phyloP scores from a whole-genome alignment of 1,140 invertebrate species.

The Antheraea pernyi region DNA sequence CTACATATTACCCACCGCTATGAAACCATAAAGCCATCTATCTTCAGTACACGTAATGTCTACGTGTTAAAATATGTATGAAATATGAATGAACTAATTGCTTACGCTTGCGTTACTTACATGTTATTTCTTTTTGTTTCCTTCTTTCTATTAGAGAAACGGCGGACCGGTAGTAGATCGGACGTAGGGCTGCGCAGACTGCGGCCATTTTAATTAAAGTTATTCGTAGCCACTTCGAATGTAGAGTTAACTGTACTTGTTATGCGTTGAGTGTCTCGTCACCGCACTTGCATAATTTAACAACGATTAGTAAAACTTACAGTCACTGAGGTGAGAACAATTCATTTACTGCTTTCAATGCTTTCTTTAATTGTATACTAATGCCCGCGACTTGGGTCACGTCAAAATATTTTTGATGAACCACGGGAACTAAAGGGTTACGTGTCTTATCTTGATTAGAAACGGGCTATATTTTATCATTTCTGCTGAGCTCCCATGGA shows the following conservation, averaged over 20 bases:
- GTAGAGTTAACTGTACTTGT: neutral
- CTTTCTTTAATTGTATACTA: too few relatives aligned
- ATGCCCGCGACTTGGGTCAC: too few relatives aligned
- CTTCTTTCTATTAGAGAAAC: slow-evolving; percentile 39
- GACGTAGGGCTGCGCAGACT: slow-evolving; percentile 1
- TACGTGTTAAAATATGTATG: slow-evolving; percentile 14
- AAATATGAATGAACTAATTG: slow-evolving; percentile 43
- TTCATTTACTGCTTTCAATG: neutral
- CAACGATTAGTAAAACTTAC: neutral
- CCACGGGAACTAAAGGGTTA: too few relatives aligned
- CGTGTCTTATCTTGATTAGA: too few relatives aligned
- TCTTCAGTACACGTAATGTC: neutral
- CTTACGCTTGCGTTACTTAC: slow-evolving; percentile 25
- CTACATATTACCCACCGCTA: too few relatives aligned
- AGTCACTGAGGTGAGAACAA: neutral
- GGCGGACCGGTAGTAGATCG: slow-evolving; percentile 6
- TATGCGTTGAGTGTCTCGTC: neutral
- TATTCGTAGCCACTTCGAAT: neutral
- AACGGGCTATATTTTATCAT: too few relatives aligned
- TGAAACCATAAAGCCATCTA: too few relatives aligned
- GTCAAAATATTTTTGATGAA: too few relatives aligned
- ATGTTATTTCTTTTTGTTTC: slow-evolving; percentile 31
- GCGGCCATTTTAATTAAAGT: neutral
- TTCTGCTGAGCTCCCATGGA: too few relatives aligned
- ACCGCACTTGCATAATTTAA: neutral